Conservation (phyloP, 2,888 invertebrate genomes). For the Tenthredo mesomela region DNA sequence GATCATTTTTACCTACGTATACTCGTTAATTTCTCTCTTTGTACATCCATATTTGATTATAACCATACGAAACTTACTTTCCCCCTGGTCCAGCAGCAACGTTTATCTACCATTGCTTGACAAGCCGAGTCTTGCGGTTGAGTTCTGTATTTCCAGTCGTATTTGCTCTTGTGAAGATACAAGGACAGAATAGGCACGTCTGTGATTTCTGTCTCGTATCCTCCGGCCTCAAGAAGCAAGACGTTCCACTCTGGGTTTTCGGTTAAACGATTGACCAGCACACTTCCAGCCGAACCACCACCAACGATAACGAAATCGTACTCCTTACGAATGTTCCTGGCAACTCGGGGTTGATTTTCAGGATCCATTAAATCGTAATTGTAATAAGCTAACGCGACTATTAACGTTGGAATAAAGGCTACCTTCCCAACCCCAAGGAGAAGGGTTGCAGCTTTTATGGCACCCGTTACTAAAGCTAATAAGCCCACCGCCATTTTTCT, state of each 20-base stretch:
- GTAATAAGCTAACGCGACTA: constrained; percentile 89
- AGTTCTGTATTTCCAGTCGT: constrained; percentile 95
- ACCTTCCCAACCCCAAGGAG: constrained; percentile 86
- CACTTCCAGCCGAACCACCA: constrained; percentile 91
- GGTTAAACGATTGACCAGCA: constrained; percentile 89
- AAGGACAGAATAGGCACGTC: constrained; percentile 93
- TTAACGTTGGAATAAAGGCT: constrained; percentile 86
- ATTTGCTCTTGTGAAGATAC: constrained; percentile 92
- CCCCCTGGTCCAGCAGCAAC: constrained; percentile 94
- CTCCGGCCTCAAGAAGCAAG: constrained; percentile 90
- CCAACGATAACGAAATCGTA: constrained; percentile 93
- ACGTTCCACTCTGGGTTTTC: constrained; percentile 90
- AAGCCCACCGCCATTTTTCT: constrained; percentile 70
- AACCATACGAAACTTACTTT: constrained; percentile 79
- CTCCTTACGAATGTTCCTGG: constrained; percentile 82
- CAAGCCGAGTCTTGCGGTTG: constrained; percentile 92
- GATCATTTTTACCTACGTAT: neutral
- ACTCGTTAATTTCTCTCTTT: neutral
- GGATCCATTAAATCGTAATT: constrained; percentile 93
- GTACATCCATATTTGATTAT: neutral
- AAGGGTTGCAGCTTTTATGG: constrained; percentile 86
- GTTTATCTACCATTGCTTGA: constrained; percentile 91
- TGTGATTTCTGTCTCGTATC: constrained; percentile 92
- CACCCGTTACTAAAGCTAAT: constrained; percentile 81
- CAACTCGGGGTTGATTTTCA: constrained; percentile 87